phyloP scores from a whole-genome alignment of 2,797 vertebrate genomes.

The Periparus ater region DNA sequence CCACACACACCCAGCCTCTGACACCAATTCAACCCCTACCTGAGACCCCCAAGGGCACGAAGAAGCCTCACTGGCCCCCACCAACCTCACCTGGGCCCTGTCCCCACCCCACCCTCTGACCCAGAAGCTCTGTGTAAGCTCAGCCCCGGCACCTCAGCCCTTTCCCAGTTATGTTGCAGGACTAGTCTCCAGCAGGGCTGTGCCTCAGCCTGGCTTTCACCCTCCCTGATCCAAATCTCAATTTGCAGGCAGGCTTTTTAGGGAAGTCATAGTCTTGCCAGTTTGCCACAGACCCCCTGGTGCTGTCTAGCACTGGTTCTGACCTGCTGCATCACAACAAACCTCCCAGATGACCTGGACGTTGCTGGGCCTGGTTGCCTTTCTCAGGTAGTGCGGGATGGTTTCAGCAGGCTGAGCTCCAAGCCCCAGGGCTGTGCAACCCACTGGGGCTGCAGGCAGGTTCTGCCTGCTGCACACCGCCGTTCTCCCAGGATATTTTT shows the following conservation, averaged over 20 bases:
- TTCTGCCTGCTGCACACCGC: background rate
- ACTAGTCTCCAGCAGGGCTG: background rate
- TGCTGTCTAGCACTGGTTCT: background rate
- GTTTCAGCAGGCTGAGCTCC: background rate
- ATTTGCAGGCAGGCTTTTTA: fast-evolving
- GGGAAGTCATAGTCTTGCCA: fast-evolving
- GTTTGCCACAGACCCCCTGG: background rate
- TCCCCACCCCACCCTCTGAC: background rate
- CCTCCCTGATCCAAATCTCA: background rate
- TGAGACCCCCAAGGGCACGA: fast-evolving
- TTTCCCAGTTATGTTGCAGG: background rate
- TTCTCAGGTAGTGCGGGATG: background rate
- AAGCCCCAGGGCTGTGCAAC: background rate
- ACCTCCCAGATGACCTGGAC: background rate
- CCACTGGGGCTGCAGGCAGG: background rate
- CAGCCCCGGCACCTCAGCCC: background rate
- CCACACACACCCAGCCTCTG: background rate
- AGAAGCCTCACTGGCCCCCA: background rate
- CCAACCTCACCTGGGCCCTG: background rate
- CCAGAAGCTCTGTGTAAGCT: background rate
- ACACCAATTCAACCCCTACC: background rate
- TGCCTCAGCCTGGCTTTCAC: background rate
- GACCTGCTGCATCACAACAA: background rate
- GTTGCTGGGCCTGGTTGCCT: background rate
- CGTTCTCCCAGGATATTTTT: background rate